Evolutionary conservation across 2,888 invertebrate species (phyloP), one percentile per base, ranked within the genome.

Genomic region (Mesoligia furuncula): DNA sequence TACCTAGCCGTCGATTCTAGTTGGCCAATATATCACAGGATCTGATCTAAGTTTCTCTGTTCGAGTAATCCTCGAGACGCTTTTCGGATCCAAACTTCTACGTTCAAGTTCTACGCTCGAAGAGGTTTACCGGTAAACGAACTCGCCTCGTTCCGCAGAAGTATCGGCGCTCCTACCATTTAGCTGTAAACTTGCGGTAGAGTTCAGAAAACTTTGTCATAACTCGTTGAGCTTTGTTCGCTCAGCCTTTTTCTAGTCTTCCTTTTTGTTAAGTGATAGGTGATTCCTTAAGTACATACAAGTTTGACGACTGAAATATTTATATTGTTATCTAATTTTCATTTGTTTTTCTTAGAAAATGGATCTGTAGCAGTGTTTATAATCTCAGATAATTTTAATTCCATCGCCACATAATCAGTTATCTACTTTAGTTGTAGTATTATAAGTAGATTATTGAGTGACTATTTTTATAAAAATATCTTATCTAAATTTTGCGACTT

Each of bases 41-140:
- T 82, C 77, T 86, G 87, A 90, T 91, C 85, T 83, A 89, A 89
- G 88, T 91, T 90, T 86, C 85, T 76, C 81, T 70, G 85, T 84
- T 79, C 75, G 27, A 61, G 81, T 85, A 84, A 88, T 86, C 84
- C 83, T 75, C 79, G 76, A 61, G 80, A 81, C 80, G 81, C 77
- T 69, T 85, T 84, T 77, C 80, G 83, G 73, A 78, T 80, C 42
- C 65, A 45, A 72, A 80, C 82, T n/a, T n/a, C n/a, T n/a, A 71
- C 75, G n/a, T n/a, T n/a, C 67, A 86, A 84, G 78, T 85, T 85
- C 51, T 59, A 17, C 80, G 75, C 54, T 85, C 77, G 39, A 82
- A 76, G 78, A 83, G 79, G 84, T 87, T 88, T 86, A 85, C 74
- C 68, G 48, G 69, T 75, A 78, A 84, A 84, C 80, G 62, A 80